Percentiles rank a stretch among this genome's conserved stretches.
phyloP scores from a whole-genome alignment of 37 sponge, comb jelly and placozoan genomes.

The Oopsacas minuta region DNA sequence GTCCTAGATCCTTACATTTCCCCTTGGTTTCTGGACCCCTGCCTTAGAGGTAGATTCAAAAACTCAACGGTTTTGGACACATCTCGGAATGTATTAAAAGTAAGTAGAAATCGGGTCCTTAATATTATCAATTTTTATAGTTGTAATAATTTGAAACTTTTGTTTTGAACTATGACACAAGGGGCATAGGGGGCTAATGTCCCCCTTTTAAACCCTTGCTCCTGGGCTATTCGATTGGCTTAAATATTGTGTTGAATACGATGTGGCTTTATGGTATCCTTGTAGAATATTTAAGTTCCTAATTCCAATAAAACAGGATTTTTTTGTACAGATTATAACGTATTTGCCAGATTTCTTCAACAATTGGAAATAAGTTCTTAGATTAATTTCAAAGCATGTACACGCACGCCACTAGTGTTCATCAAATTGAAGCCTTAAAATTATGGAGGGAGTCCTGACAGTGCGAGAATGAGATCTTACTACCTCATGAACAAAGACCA shows the following conservation, averaged over 20 bases:
- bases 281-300: background rate
- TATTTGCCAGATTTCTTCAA: background rate
- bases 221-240: background rate
- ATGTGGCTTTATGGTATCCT: background rate
- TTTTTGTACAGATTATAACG: background rate
- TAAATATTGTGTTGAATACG: background rate
- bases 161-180: too few species aligned
- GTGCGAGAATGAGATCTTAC: background rate
- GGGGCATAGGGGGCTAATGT: background rate
- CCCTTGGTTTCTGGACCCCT: too few species aligned
- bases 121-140: too few species aligned
- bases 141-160: too few species aligned
- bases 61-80: too few species aligned
- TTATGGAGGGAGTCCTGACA: background rate
- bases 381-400: background rate
- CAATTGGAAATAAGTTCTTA: background rate
- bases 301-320: conserved; percentile 1
- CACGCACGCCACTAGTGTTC: background rate
- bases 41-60: too few species aligned
- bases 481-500: background rate
- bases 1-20: too few species aligned
- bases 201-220: background rate
- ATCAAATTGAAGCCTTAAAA: background rate
- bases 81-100: too few species aligned
- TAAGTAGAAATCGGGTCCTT: too few species aligned